Evolutionary conservation across 2,797 vertebrate genomes (phyloP), one percentile per base, ranked within the genome.

Genomic region (Acrocephalus scirpaceus): DNA sequence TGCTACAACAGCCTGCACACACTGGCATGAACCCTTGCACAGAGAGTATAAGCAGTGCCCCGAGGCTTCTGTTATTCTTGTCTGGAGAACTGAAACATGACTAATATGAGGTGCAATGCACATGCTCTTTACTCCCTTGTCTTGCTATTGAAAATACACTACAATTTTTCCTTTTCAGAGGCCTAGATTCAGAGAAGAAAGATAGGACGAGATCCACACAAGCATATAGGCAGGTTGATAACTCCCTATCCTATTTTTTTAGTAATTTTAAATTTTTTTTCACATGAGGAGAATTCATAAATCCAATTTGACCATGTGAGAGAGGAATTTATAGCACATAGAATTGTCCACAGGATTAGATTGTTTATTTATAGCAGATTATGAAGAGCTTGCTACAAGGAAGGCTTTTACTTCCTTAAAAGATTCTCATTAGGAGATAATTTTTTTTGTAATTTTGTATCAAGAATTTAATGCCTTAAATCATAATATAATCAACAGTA

Each of bases 41-140:
- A 79, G 71, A 91, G 32, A 76, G 61, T 64, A 64, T 19, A 51
- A 86, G 36, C n/a, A 73, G 22, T 48, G 51, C 67, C 71, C 69
- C 25, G 23, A 87, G 67, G 80, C 79, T 86, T 83, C 56, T 82
- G 42, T 80, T 86, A 83, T 45, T 96, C 70, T 75, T 67, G 60
- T 92, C 74, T 71, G n/a, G 44, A 95, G 73, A 88, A 61, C 20
- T 64, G 48, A 84, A 81, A 83, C 62, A 84, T 4, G 5, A 66
- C 58, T 81, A 58, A 81, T 62, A 26, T 0, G 1, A 88, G 13
- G 44, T 38, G 22, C 34, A 57, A 19, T 44, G 56, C 21, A 76
- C 29, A 53, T 38, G 23, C 10, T 48, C 36, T 91, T 86, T 58
- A 54, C 15, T 78, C 15, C 16, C 32, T 87, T 84, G 15, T 40